These are phyloP conservation scores for Sebastes oblongus DNA, from an alignment of 2,797 vertebrate species.

Conservation along the genomic window DNA sequence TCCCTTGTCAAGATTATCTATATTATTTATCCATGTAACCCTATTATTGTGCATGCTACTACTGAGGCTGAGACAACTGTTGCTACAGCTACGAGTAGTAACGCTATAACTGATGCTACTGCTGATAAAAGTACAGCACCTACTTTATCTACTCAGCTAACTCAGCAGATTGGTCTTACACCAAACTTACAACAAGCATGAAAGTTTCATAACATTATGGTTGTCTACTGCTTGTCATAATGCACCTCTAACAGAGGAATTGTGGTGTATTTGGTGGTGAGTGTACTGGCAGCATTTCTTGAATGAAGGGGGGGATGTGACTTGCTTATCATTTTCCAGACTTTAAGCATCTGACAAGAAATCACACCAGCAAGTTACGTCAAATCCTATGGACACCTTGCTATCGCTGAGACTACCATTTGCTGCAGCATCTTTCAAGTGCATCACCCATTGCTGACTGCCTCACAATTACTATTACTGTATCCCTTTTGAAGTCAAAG, in stretches of 20 bases:
- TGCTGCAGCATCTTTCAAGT: conserved; percentile 5
- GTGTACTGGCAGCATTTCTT: background rate
- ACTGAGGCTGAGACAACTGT: background rate
- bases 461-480: background rate
- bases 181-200: background rate
- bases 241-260: background rate
- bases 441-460: background rate
- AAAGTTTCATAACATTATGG: background rate
- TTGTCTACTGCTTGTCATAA: background rate
- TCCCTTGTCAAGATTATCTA: background rate
- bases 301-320: background rate
- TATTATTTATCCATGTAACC: background rate
- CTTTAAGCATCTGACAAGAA: conserved; percentile 42
- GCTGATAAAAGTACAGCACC: background rate
- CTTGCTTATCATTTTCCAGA: conserved; percentile 12
- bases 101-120: background rate
- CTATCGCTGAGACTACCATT: conserved; percentile 36
- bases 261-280: background rate
- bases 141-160: background rate
- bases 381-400: background rate
- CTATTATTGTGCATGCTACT: background rate
- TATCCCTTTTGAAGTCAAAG: background rate
- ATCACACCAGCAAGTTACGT: conserved; percentile 37
- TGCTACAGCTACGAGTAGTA: background rate
- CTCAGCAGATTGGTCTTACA: background rate